Conservation (phyloP, 2,797 vertebrate species). For the Percopsis omiscomaycus region DNA sequence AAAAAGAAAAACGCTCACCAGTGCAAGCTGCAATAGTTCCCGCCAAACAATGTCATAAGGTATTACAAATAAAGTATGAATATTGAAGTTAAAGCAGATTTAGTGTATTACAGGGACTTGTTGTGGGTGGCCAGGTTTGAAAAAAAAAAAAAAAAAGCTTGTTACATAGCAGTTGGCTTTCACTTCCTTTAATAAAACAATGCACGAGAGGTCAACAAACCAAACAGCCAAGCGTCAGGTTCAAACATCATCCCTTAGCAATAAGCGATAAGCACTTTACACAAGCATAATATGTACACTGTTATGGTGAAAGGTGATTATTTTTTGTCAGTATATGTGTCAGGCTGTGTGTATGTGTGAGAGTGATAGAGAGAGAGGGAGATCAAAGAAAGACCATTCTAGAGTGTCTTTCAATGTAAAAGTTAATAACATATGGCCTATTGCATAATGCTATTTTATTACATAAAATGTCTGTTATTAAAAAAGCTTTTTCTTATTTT, state of each 20-base stretch:
- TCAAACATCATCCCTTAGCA: conserved; percentile 18
- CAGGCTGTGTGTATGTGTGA: conserved; percentile 13
- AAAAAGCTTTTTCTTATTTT: too few species aligned
- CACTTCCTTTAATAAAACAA: conserved; percentile 4
- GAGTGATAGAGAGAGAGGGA: conserved; percentile 11
- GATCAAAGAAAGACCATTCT: conserved; percentile 8
- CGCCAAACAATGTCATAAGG: not conserved
- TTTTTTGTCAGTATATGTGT: conserved; percentile 7
- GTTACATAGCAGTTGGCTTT: conserved; percentile 14
- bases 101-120: too few species aligned
- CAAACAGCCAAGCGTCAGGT: conserved; percentile 31
- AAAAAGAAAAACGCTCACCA: conserved; percentile 1
- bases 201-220: conserved; percentile 18
- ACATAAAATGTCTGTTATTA: not conserved
- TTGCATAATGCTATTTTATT: not conserved
- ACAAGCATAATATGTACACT: conserved; percentile 3
- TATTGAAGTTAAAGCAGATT: too few species aligned
- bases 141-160: conserved; percentile 8
- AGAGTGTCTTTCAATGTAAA: not conserved
- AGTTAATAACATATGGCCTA: not conserved
- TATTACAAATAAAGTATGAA: not conserved
- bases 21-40: not conserved
- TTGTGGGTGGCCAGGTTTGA: conserved; percentile 30
- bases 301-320: not conserved
- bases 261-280: conserved; percentile 24